These are phyloP conservation scores for Drosophila ananassae DNA, from an alignment of 1,140 invertebrate genomes.

Conservation along the genomic window DNA sequence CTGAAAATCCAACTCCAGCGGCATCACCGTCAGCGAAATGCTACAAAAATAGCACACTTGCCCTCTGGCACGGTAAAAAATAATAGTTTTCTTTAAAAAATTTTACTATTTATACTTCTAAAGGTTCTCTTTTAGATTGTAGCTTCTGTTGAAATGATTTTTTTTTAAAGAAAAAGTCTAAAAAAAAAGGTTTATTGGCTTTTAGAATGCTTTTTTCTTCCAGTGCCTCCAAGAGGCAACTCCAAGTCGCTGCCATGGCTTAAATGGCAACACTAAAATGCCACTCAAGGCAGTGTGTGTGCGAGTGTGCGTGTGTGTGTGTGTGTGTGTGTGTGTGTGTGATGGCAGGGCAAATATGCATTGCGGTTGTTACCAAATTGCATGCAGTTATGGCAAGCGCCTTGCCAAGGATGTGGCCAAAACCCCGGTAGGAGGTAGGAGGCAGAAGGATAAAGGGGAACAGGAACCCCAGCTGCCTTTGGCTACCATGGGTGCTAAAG, in stretches of 20 bases:
- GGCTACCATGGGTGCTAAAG: neutral
- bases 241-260: conserved; percentile 52
- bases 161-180: too few species aligned
- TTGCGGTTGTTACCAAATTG: conserved; percentile 72
- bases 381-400: conserved; percentile 67
- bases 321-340: conserved; percentile 21
- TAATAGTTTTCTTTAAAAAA: too few species aligned
- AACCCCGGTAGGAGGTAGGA: conserved; percentile 6
- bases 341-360: conserved; percentile 65
- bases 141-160: too few species aligned
- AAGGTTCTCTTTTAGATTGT: too few species aligned
- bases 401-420: conserved; percentile 51
- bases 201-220: neutral
- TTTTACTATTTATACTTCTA: too few species aligned
- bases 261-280: conserved; percentile 76
- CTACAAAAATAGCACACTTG: conserved; percentile 3
- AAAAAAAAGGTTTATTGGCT: too few species aligned
- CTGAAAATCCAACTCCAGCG: too few species aligned
- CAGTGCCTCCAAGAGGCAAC: neutral
- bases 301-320: conserved; percentile 13
- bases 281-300: conserved; percentile 66
- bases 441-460: conserved; percentile 6
- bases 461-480: conserved; percentile 14
- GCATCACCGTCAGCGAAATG: neutral
- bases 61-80: too few species aligned